Base-by-base conservation (phyloP, 2,797 vertebrate genomes). In the Glyptemys insculpta region DNA sequence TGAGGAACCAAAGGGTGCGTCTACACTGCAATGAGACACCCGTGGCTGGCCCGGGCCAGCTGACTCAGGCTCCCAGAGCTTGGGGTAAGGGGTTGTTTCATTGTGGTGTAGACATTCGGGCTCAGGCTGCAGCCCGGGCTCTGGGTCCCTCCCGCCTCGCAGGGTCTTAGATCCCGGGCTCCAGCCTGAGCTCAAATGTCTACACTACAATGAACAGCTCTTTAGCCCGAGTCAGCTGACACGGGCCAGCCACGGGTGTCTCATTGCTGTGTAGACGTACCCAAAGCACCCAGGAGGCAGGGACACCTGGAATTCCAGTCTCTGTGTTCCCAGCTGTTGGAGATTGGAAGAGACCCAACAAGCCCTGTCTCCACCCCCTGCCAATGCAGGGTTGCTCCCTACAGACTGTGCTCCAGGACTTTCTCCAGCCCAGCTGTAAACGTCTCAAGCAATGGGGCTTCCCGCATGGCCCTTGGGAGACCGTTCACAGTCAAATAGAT, bases 91-190 rank as follows among this genome's bases (percentile, higher is more conserved):
- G n/a, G n/a, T 21, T 10, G n/a, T n/a, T 19, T 68, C 11, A 37
- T 37, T 68, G 19, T 21, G 10, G 5, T 19, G 65, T 5, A 11
- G 65, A 37, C 19, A 5, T 37, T 37, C 18, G 3, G 18, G 34
- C 16, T 8, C 8, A 16, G 62, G 31, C 34, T 34, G 16, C 34
- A 65, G 62, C 62, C 14, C 2, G 8, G 8, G 34, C 16, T 65
- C 31, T 65, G 34, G 62, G 34, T 1, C 8, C 16, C 34, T 19
- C 16, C 16, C 1, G 1, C n/a, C n/a, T 62, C 65, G 0, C n/a
- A 68, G 18, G 34, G n/a, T 37, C 62, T 68, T 37, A 68, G 18
- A 68, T n/a, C 34, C 62, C 4, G 5, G 34, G 62, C 7, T 37
- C 18, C n/a, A 21, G 4, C 65, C n/a, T 37, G n/a, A 37, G 5